Conservation (phyloP, 53 echinoderm and acorn worm species). For the Crossaster papposus region DNA sequence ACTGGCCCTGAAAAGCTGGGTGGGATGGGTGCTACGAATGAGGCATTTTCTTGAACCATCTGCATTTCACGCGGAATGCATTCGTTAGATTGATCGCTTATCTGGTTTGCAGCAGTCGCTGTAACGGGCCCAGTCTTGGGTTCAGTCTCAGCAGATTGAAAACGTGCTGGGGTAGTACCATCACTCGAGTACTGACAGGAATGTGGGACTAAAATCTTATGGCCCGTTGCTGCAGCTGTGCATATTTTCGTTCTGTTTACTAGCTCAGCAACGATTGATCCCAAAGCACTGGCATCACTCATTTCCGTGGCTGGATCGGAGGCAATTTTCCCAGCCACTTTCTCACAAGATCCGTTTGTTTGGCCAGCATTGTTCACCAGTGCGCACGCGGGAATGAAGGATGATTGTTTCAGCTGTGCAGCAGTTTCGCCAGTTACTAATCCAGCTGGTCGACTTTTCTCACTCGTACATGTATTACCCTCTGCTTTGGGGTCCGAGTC, state of each 20-base stretch:
- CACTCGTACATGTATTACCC: not conserved
- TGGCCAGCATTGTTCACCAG: not conserved
- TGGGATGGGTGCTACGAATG: not conserved
- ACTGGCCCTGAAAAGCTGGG: not conserved
- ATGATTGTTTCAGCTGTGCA: constrained; percentile 43
- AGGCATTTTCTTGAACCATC: not conserved
- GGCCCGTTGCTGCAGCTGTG: no score
- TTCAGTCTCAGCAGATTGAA: not conserved
- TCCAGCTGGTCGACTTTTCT: not conserved
- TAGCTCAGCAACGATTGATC: no score
- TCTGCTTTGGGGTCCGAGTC: not conserved
- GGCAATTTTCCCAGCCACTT: not conserved
- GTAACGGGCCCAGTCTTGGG: not conserved
- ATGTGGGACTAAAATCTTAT: not conserved
- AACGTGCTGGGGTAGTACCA: not conserved
- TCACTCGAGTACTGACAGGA: not conserved
- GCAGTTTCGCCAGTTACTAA: not conserved
- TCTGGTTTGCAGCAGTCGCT: not conserved
- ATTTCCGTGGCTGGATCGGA: not conserved
- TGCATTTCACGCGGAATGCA: not conserved
- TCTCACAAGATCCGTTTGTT: not conserved
- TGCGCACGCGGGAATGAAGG: not conserved
- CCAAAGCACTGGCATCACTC: no score
- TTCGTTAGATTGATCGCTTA: not conserved
- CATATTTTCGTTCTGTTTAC: no score